phyloP scores from a whole-genome alignment of 2,113 vertebrate species.

The Pelodiscus sinensis region DNA sequence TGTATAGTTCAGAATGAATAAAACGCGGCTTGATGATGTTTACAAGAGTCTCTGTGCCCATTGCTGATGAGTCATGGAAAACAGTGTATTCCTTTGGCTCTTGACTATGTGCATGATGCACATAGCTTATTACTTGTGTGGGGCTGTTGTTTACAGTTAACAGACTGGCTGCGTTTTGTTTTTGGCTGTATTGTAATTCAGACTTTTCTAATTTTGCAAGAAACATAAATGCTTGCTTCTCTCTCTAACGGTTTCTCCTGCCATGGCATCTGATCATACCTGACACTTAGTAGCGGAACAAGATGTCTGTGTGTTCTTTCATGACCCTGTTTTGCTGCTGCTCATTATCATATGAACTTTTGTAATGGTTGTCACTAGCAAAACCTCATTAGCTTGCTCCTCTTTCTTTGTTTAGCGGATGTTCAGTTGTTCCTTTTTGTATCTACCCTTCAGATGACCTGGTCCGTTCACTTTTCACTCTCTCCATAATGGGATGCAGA shows the following conservation, averaged over 20 bases:
- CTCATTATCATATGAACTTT: conserved; percentile 33
- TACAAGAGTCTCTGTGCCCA: conserved; percentile 53
- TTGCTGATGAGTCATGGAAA: conserved; percentile 58
- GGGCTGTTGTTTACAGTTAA: conserved; percentile 16
- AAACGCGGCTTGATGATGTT: conserved; percentile 68
- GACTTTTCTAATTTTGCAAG: conserved; percentile 23
- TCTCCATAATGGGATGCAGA: conserved; percentile 3
- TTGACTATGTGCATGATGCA: neutral
- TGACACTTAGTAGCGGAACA: neutral
- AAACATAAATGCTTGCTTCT: neutral
- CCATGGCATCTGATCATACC: neutral
- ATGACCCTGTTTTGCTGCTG: neutral
- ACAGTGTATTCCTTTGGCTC: neutral
- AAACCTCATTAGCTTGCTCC: conserved; percentile 33
- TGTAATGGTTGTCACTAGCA: neutral
- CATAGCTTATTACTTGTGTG: conserved; percentile 12
- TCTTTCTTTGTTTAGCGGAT: conserved; percentile 27
- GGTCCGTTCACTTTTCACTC: conserved; percentile 24
- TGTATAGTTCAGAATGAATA: conserved; percentile 65
- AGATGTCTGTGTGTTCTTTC: neutral
- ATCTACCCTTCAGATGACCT: conserved; percentile 2
- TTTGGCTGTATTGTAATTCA: neutral
- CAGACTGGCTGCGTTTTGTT: conserved; percentile 30
- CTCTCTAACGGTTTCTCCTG: conserved; percentile 17
- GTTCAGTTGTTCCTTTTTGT: conserved; percentile 41